Evolutionary conservation across 1,140 invertebrate species (phyloP), one percentile per base, ranked within the genome.

Genomic region (Drosophila pallidifrons): DNA sequence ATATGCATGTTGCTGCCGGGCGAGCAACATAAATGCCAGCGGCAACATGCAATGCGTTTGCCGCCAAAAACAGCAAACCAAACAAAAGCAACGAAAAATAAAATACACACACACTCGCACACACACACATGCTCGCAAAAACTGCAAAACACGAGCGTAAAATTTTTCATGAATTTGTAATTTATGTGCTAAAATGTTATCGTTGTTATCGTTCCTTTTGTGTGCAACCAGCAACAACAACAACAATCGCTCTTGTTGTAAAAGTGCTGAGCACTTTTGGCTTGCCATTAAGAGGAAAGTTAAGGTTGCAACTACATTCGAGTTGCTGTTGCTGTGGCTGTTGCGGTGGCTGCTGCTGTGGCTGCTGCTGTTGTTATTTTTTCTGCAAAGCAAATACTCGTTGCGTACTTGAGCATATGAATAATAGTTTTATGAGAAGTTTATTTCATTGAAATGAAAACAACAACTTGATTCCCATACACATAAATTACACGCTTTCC

Each of bases 131-230:
- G 4, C 20, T 25, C 3, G 20, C 20, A 66, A 70, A 71, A 79
- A 88, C 61, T 82, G 66, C 76, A 88, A 68, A 87, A 88, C 83
- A 87, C 72, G 83, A 82, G 83, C 73, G 81, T 88, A 80, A 82
- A 88, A 88, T 87, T 87, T 87, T 87, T 80, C 83, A 87, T 87
- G 83, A 88, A 87, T 87, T 87, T 83, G 83, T 87, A 88, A 87
- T 87, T 87, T 88, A 87, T 87, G 83, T 87, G 83, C 83, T 87
- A 87, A 87, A 87, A 87, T 87, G 83, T 87, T 87, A 87, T 87
- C 83, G 83, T 88, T 87, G 83, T 87, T 87, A 87, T 87, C 83
- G 83, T 75, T 66, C 69, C 79, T 76, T 88, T 82, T 87, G 79
- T 87, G 72, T 55, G 77, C 71, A 58, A 32, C 49, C 49, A 57